Evolutionary conservation across 1,140 invertebrate genomes (phyloP).

Genomic region (Periplaneta americana): DNA sequence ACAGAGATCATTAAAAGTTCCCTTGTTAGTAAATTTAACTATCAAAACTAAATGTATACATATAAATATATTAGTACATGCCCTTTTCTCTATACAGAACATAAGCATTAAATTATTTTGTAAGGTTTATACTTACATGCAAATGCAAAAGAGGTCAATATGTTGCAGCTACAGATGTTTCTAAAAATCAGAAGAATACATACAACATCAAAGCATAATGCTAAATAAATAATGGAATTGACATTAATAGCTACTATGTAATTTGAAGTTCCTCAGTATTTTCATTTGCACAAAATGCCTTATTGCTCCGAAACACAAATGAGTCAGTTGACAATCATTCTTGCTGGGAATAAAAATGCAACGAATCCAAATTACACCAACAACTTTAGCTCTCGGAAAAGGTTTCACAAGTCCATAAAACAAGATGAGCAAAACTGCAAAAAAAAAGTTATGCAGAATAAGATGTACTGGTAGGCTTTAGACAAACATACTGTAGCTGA

Average conservation of each 20-base stretch:
- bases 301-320: neutral
- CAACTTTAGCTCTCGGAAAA: neutral
- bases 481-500: too few relatives aligned
- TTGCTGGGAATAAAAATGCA: neutral
- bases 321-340: neutral
- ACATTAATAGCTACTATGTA: neutral
- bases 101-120: neutral
- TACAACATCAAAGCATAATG: neutral
- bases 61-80: neutral
- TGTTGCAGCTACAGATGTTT: neutral
- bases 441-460: too few relatives aligned
- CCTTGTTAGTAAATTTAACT: too few relatives aligned
- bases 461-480: too few relatives aligned
- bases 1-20: too few relatives aligned
- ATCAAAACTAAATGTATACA: neutral
- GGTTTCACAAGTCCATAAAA: neutral
- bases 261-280: too few relatives aligned
- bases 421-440: too few relatives aligned
- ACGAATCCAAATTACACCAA: neutral
- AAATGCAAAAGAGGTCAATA: neutral
- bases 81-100: neutral
- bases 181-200: conserved; percentile 12
- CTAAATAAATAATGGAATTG: neutral
- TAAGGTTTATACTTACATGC: neutral
- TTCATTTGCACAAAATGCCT: neutral